Evolutionary conservation across 2,113 vertebrate species (phyloP), one percentile per base, ranked within the genome.

Genomic region (Calyptomena viridis): DNA sequence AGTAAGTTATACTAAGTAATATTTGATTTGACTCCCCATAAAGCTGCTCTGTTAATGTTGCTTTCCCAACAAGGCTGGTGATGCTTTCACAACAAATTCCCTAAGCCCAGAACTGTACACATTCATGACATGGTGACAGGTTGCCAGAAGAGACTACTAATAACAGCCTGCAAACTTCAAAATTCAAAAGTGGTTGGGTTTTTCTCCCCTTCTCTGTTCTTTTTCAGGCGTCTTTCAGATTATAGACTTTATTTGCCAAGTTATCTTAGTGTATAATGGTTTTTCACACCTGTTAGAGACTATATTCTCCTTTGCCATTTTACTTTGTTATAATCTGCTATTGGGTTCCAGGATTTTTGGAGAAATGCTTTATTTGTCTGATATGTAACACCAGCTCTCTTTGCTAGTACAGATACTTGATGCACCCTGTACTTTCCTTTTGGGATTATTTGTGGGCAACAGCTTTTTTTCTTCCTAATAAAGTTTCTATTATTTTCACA

Each of bases 61-160:
- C 39, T 59, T 21, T 47, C 33, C 9, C 14, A 59, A 4, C 12
- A 23, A 50, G 28, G 30, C 5, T 50, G 58, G 28, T 39, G 40
- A 33, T 10, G 24, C 11, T 35, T 60, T 53, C 39, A 82, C 28
- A 83, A 39, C 2, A 31, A 18, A 46, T 8, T 6, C 17, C 2
- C 2, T 12, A 31, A 4, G 31, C 11, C 24, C 4, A 1, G 31
- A 20, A 19, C 56, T 8, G 14, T 3, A 10, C 4, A 11, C 1
- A 2, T 10, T 5, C 37, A 5, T 3, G 20, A 31, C 0, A 1
- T 6, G 62, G 56, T 16, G 55, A 18, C 30, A 13, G 20, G n/a
- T 6, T 25, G 24, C 20, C 6, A 8, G 20, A 55, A 6, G 15
- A 74, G 31, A 5, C 13, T 10, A 4, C 19, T 13, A 10, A 27